These are phyloP conservation scores for Hycleus phaleratus DNA, from an alignment of 1,140 invertebrate genomes.

Conservation along the genomic window DNA sequence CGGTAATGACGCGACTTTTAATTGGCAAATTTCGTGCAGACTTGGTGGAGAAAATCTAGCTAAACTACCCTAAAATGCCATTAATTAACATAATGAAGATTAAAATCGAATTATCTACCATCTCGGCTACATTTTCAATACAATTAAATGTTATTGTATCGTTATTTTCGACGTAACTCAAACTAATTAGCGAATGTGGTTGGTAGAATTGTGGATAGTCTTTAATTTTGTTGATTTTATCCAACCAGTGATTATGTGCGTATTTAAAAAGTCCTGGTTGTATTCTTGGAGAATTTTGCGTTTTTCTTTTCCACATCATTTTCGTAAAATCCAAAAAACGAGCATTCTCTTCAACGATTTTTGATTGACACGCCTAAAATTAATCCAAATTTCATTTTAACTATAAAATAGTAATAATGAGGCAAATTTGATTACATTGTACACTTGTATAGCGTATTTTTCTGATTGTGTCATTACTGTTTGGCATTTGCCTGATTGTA, in stretches of 20 bases:
- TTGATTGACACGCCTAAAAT: conserved; percentile 22
- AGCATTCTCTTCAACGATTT: conserved; percentile 26
- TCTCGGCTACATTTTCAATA: conserved; percentile 23
- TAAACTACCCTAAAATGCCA: conserved; percentile 24
- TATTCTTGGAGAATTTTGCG: conserved; percentile 2
- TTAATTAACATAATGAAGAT: background rate
- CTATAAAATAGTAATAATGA: conserved; percentile 3
- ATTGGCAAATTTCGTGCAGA: conserved; percentile 13
- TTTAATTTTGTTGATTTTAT: conserved; percentile 15
- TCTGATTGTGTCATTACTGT: conserved; percentile 1
- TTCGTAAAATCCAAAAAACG: conserved; percentile 20
- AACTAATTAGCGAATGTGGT: conserved; percentile 13
- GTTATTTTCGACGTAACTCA: conserved; percentile 23
- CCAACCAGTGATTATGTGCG: conserved; percentile 17
- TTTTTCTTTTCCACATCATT: conserved; percentile 16
- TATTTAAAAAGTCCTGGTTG: conserved; percentile 9
- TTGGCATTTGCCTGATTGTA: conserved; percentile 14
- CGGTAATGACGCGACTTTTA: conserved; percentile 14
- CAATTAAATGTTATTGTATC: conserved; percentile 21
- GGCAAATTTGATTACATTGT: conserved; percentile 12
- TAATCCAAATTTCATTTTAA: no score
- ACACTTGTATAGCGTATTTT: conserved; percentile 13
- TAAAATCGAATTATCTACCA: conserved; percentile 21
- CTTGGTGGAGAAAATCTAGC: conserved; percentile 23
- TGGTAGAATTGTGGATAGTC: conserved; percentile 27